A percentile compares a stretch with the other conserved stretches of the same genome.
Conservation (phyloP, 2,113 vertebrate genomes). For the Benthochromis sp. region DNA sequence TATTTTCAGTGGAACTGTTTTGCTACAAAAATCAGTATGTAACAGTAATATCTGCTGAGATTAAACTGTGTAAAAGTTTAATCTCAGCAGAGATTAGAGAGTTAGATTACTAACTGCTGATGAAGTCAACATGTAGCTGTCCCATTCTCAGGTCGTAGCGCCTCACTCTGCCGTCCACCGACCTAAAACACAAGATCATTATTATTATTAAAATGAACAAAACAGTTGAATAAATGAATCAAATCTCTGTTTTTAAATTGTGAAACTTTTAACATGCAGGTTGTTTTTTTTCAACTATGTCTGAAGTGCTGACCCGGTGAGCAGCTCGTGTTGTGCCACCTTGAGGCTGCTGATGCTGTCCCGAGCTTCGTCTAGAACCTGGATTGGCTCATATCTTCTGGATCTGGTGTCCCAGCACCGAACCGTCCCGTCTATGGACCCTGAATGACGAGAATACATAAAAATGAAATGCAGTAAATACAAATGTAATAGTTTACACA, state of each 20-base stretch:
- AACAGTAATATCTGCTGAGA: background rate
- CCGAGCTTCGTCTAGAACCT: constrained; percentile 81
- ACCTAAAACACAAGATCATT: constrained; percentile 58
- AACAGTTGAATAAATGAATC: background rate
- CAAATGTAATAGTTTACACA: background rate
- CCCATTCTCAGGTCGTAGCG: constrained; percentile 88
- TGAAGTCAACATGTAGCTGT: constrained; percentile 81
- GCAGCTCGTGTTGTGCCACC: constrained; percentile 80
- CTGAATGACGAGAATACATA: constrained; percentile 41
- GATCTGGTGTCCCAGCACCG: constrained; percentile 91
- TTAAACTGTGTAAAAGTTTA: background rate
- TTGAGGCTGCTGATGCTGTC: constrained; percentile 89
- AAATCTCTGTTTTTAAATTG: background rate
- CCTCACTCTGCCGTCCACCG: constrained; percentile 74
- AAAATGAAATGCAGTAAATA: background rate
- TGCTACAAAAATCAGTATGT: background rate
- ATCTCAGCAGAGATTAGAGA: background rate
- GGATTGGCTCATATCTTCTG: constrained; percentile 77
- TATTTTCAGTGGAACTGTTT: background rate
- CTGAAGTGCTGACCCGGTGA: constrained; percentile 75
- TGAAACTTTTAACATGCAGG: background rate
- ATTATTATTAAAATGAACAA: background rate
- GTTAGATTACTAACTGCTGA: constrained; percentile 77
- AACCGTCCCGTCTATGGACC: constrained; percentile 84
- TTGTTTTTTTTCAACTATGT: background rate